These are phyloP conservation scores for Oncorhynchus mykiss DNA, from an alignment of 2,113 vertebrate species.

Conservation along the genomic window DNA sequence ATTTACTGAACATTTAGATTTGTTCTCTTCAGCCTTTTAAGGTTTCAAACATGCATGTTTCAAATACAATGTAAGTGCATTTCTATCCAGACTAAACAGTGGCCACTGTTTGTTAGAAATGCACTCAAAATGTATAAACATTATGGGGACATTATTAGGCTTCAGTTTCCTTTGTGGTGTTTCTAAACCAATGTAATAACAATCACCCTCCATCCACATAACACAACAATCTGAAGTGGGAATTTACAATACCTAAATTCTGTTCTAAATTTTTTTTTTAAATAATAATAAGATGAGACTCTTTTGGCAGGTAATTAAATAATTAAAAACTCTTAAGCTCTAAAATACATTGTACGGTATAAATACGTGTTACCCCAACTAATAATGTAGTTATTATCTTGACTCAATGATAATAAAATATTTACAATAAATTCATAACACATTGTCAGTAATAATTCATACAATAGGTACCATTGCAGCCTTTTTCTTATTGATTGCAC, in stretches of 20 bases:
- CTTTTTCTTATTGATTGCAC: conserved; percentile 67
- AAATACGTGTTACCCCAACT: not conserved
- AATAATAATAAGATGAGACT: too few relatives aligned
- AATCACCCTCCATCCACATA: not conserved
- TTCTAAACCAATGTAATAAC: not conserved
- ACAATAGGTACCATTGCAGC: too few relatives aligned
- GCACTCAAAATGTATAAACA: not conserved
- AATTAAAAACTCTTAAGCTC: too few relatives aligned
- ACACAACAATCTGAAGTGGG: not conserved
- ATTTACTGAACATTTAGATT: not conserved
- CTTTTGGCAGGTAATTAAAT: too few relatives aligned
- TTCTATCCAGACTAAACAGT: too few relatives aligned
- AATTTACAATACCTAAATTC: not conserved
- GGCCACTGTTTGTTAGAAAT: not conserved
- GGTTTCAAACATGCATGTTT: not conserved
- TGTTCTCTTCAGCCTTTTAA: not conserved
- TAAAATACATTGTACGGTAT: too few relatives aligned
- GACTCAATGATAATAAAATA: not conserved
- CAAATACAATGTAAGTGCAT: not conserved
- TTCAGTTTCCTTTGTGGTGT: not conserved
- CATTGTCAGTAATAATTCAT: too few relatives aligned
- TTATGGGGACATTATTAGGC: not conserved
- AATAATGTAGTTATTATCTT: not conserved
- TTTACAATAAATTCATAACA: not conserved
- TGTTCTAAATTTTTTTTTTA: accelerated